Evolutionary conservation across 2,113 vertebrate genomes (phyloP), one percentile per base, ranked within the genome.

Genomic region (Oxyura jamaicensis): DNA sequence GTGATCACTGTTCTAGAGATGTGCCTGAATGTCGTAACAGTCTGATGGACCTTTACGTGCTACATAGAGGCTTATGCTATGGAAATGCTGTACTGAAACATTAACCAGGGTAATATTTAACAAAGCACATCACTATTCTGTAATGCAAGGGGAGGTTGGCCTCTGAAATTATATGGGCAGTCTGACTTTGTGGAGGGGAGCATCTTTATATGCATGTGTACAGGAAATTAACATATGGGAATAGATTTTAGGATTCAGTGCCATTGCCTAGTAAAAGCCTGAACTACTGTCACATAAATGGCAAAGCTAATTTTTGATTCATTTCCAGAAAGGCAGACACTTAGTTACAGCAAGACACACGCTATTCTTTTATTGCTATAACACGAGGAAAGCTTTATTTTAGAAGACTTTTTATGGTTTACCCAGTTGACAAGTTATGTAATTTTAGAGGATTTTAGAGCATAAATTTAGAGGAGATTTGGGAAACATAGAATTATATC

Each of bases 361-460:
- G 26, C 18, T 8, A 0, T 17, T 48, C 6, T 62, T 77, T 58
- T 62, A 7, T 69, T 88, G 23, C 2, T 78, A 14, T 10, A 63
- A 20, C 31, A 28, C 0, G 0, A 33, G 8, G 29, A 80, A 84
- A 80, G 3, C 0, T 83, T 66, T 33, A 42, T 44, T 81, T 67
- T 25, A 67, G 69, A 58, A 66, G 0, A 8, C 5, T 35, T 89
- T 76, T 71, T 72, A 6, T 16, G 58, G 1, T 60, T 73, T 86
- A 63, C 4, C 8, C 72, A 19, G 6, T 42, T 22, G 8, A n/a
- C 8, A 65, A 76, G 77, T 88, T 31, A 4, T 19, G 11, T 80
- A 6, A 41, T 73, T 69, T 46, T 20, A 21, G 46, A 48, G 46
- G 10, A 48, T 48, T 18, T 77, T 65, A 81, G 44, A 68, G 29